Evolutionary conservation across 2,888 invertebrate genomes (phyloP), one percentile per base, ranked within the genome.

Genomic region (Amphipyra tragopoginis): DNA sequence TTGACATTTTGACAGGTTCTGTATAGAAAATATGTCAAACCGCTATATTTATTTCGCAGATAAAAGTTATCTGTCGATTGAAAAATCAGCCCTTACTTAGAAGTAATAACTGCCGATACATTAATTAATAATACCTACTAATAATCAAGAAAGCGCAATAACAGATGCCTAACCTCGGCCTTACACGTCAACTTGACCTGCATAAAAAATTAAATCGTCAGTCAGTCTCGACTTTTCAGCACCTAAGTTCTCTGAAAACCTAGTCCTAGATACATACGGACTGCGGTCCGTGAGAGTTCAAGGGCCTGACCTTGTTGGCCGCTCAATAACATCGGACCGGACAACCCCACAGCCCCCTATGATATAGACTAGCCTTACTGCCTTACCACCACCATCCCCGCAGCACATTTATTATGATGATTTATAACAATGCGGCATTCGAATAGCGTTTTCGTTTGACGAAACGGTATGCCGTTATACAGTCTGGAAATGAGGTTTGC

Each of bases 221-320:
- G 65, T 73, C 73, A 53, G 66, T 67, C 58, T 60, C 69, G 85
- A 84, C 87, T 90, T 90, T 89, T 86, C 77, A 66, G 65, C 33
- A 68, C 59, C 21, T 21, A 75, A 68, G 36, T 67, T 50, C 65
- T 78, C 60, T 72, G 71, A 82, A 85, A 83, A 78, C 68, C 74
- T 56, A 86, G 82, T 86, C 82, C 83, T 88, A 90, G 86, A 65
- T 67, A 68, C 33, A 60, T 49, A 39, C 36, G 55, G 62, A 58
- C 58, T 73, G 62, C 62, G 72, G 74, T 64, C 63, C 61, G 98
- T 91, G 56, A 57, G 80, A 36, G 99, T 99, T 88, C 97, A 98
- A 80, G 99, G 99, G 53, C 98, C 97, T 64, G 97, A 97, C 95
- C 99, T 99, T 49, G 98, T 96, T 13, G 96, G 96, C 67, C 97